Conservation (phyloP, 2,888 invertebrate genomes). For the Coelinius sp. region DNA sequence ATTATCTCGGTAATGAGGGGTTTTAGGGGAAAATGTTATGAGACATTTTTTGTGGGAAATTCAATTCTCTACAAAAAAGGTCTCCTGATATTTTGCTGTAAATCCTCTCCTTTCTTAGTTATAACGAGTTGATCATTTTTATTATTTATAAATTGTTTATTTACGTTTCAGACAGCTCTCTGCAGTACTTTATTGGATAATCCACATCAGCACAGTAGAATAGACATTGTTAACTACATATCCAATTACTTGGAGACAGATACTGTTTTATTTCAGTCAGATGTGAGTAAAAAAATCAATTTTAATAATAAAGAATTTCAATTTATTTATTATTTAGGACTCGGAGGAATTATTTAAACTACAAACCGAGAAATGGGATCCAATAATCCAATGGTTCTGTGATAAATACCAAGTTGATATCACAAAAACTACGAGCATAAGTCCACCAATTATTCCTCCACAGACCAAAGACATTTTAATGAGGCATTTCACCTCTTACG, state of each 20-base stretch:
- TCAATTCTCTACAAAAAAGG: too few relatives aligned
- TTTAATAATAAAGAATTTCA: constrained; percentile 30
- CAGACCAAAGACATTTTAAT: constrained; percentile 80
- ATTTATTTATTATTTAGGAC: constrained; percentile 27
- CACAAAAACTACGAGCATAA: constrained; percentile 80
- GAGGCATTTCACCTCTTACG: constrained; percentile 86
- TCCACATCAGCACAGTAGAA: constrained; percentile 84
- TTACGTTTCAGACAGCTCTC: constrained; percentile 80
- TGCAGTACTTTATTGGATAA: constrained; percentile 95
- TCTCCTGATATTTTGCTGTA: too few relatives aligned
- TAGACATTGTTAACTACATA: constrained; percentile 83
- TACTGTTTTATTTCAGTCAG: constrained; percentile 83
- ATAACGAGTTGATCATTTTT: constrained; percentile 48
- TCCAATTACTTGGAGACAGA: constrained; percentile 87
- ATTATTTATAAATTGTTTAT: constrained; percentile 18
- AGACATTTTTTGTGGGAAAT: too few relatives aligned
- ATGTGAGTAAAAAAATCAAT: constrained; percentile 72
- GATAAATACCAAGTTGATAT: constrained; percentile 83
- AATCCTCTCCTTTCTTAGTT: too few relatives aligned
- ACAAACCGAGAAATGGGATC: constrained; percentile 90
- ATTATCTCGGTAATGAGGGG: too few relatives aligned
- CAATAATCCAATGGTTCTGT: constrained; percentile 91
- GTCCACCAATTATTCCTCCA: constrained; percentile 77
- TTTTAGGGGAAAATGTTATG: too few relatives aligned
- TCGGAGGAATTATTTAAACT: constrained; percentile 78